phyloP scores from a whole-genome alignment of 2,113 vertebrate genomes.

The Percina caprodes region DNA sequence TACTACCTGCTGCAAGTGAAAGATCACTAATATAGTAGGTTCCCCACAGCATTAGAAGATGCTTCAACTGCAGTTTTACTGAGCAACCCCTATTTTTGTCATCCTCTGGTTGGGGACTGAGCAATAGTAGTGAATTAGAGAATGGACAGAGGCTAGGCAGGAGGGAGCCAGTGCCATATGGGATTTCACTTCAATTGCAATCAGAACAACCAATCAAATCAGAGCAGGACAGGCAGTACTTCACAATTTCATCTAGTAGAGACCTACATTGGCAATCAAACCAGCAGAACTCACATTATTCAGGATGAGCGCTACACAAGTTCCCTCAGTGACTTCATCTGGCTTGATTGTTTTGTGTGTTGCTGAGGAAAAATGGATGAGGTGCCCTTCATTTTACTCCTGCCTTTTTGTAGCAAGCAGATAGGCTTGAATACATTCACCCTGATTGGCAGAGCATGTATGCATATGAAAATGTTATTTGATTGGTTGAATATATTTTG shows the following conservation, averaged over 20 bases:
- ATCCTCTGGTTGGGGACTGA: neutral
- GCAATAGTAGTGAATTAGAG: slow-evolving; percentile 1
- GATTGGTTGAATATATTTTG: slow-evolving; percentile 14
- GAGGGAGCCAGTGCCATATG: neutral
- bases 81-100: neutral
- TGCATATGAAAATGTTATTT: slow-evolving; percentile 6
- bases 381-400: neutral
- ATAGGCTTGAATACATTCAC: neutral
- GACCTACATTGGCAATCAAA: slow-evolving; percentile 50
- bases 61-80: neutral
- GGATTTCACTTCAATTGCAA: slow-evolving; percentile 48
- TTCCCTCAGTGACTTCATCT: slow-evolving; percentile 31
- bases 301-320: slow-evolving; percentile 27
- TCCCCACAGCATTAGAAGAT: neutral
- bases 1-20: neutral
- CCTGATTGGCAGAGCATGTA: slow-evolving; percentile 20
- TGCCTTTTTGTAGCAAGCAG: slow-evolving; percentile 12
- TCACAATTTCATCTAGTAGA: slow-evolving; percentile 40
- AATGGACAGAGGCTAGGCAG: neutral
- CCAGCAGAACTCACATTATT: slow-evolving; percentile 25
- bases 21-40: neutral
- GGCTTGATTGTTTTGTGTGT: slow-evolving; percentile 38
- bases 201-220: slow-evolving; percentile 56
- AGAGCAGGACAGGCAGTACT: slow-evolving; percentile 31
- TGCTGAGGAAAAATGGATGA: neutral